Evolutionary conservation across 2,888 invertebrate species (phyloP), one percentile per base, ranked within the genome.

Genomic region (Altica lythri): DNA sequence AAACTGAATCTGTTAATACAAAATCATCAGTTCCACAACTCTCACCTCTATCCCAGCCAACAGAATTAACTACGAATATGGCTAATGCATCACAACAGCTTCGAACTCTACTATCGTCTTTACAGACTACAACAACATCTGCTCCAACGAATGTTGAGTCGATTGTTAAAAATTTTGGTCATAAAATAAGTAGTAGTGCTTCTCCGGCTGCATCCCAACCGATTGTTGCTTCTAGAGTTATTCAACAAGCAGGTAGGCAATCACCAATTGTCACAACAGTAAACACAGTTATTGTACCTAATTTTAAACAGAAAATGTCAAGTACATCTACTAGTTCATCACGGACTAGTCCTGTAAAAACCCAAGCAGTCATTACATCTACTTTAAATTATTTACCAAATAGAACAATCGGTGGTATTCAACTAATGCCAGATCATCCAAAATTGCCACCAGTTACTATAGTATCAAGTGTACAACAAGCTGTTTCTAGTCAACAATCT

Each of bases 71-170:
- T 9, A 84, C 86, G 0, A 86, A 86, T 66, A 85, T 88, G 76
- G 86, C 84, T 0, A 88, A 86, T 67, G 86, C 83, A 0, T 86
- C 86, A 0, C 86, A 86, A 70, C 88, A 86, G 66, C 69, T 86
- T 37, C 77, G 86, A 25, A 83, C 83, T 3, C 79, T 88, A 40
- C 78, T 88, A 72, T 86, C 88, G 0, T 86, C 86, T 0, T 69
- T 86, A 19, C 84, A 83, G 54, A 78, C 83, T 0, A 80, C 83
- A 25, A 81, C 84, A 59, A 76, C 78, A 0, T 74, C 78, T 49
- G 77, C 81, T 1, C 76, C 80, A 37, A 80, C 84, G 49, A 69
- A 63, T 38, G 80, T 81, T 45, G 78, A 79, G 38, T 72, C 76
- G 12, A 68, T 72, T 6, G 69, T 75, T 1, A 79, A 77, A 68